These are phyloP conservation scores for Holothuria scabra DNA, from an alignment of 53 echinoderm and acorn worm genomes.

Conservation along the genomic window DNA sequence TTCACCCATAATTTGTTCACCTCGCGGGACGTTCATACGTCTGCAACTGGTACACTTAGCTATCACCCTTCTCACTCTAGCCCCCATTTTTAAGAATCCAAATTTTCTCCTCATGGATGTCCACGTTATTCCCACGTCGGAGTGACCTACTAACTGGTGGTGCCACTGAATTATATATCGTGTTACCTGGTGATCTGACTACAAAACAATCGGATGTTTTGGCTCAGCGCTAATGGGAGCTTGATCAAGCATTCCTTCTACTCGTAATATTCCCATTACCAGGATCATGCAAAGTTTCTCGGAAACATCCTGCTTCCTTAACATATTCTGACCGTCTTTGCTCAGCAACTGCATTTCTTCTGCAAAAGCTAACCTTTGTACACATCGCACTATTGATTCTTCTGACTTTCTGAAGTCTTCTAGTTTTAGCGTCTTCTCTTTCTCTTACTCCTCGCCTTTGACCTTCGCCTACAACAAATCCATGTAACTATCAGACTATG, in stretches of 20 bases:
- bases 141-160: slow-evolving; percentile 42
- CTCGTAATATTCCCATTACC: background rate
- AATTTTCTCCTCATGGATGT: slow-evolving; percentile 41
- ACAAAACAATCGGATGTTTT: slow-evolving; percentile 57
- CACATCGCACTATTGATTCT: slow-evolving; percentile 37
- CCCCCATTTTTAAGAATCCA: slow-evolving; percentile 49
- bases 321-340: background rate
- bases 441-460: background rate
- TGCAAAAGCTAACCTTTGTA: slow-evolving; percentile 47
- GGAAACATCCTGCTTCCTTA: background rate
- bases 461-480: background rate
- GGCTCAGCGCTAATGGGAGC: slow-evolving; percentile 25
- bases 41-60: slow-evolving; percentile 48
- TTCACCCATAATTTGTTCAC: slow-evolving; percentile 52
- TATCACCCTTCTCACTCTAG: slow-evolving; percentile 41
- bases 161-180: slow-evolving; percentile 43
- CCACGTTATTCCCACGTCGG: slow-evolving; percentile 43
- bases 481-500: no score
- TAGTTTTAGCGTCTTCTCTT: background rate
- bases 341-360: slow-evolving; percentile 12
- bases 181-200: slow-evolving; percentile 46
- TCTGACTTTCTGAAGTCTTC: slow-evolving; percentile 52
- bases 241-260: slow-evolving; percentile 39
- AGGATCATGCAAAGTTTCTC: background rate
- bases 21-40: slow-evolving; percentile 34